Conservation (phyloP, 1,140 invertebrate species). For the Notospermus geniculatus region DNA sequence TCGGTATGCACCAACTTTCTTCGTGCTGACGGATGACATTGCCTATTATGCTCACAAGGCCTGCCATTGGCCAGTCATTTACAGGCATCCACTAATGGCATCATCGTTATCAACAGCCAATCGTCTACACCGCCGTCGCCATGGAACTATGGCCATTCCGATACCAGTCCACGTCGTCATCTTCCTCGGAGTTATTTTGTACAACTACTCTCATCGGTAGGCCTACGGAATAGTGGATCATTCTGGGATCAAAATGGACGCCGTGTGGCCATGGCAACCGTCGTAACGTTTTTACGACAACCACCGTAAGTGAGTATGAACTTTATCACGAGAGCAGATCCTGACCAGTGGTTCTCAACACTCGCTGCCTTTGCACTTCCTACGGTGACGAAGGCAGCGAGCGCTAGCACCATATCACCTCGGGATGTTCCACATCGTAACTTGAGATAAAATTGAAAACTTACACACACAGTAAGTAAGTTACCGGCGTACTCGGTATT, state of each 20-base stretch:
- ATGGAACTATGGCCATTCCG: slow-evolving; percentile 61
- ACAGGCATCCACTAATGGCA: slow-evolving; percentile 74
- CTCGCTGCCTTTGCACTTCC: no score
- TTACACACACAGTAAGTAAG: no score
- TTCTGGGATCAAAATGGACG: slow-evolving; percentile 72
- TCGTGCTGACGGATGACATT: slow-evolving; percentile 62
- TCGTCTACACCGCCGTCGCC: slow-evolving; percentile 71
- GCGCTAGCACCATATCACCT: no score
- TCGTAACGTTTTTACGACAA: slow-evolving; percentile 74
- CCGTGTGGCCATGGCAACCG: slow-evolving; percentile 74
- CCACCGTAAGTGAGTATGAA: slow-evolving; percentile 65
- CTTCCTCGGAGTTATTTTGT: slow-evolving; percentile 62
- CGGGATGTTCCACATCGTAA: not conserved
- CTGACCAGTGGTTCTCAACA: not conserved
- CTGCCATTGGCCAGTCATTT: slow-evolving; percentile 68
- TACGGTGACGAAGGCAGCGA: no score
- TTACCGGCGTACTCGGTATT: not conserved
- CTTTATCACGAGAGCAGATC: not conserved
- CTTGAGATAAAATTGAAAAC: slow-evolving; percentile 5
- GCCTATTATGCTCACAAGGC: slow-evolving; percentile 69
- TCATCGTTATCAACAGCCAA: slow-evolving; percentile 73
- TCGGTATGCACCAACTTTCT: slow-evolving; percentile 28
- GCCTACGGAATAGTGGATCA: slow-evolving; percentile 74
- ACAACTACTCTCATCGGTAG: slow-evolving; percentile 74
- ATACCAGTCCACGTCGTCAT: slow-evolving; percentile 39